Percentiles rank a stretch among this genome's conserved stretches.
phyloP scores from a whole-genome alignment of 2,888 invertebrate species.

The Himalopsyche anomala region DNA sequence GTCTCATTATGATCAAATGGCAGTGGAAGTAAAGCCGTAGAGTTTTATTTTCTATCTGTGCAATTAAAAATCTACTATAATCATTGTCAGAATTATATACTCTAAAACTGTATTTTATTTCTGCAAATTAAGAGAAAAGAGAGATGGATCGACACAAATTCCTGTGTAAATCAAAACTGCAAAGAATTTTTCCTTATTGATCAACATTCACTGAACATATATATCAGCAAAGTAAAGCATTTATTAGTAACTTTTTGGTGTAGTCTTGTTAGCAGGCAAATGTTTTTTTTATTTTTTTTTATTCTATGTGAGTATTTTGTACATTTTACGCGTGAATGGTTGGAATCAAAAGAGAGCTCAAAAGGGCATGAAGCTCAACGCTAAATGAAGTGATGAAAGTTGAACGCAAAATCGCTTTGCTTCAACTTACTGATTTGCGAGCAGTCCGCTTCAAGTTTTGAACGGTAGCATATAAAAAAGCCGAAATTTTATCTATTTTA shows the following conservation, averaged over 20 bases:
- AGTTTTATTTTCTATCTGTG: too few species aligned
- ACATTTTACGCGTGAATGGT: background rate
- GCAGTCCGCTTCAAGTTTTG: background rate
- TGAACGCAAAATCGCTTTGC: background rate
- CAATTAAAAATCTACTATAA: too few species aligned
- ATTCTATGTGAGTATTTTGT: background rate
- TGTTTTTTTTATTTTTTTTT: background rate
- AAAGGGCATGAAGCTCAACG: background rate
- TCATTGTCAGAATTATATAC: too few species aligned
- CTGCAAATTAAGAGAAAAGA: too few species aligned
- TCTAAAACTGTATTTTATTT: too few species aligned
- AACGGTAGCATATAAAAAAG: too few species aligned
- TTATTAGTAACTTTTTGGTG: too few species aligned
- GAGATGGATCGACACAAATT: too few species aligned
- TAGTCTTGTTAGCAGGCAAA: background rate
- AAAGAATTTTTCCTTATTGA: background rate
- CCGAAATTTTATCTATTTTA: too few species aligned
- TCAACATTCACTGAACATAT: background rate
- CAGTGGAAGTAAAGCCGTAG: too few species aligned
- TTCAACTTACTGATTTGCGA: background rate
- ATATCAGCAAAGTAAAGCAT: background rate
- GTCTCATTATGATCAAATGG: too few species aligned
- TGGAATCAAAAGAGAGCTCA: slow-evolving; percentile 16
- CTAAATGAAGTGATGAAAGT: slow-evolving; percentile 26
- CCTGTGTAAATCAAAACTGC: background rate